These are phyloP conservation scores for Leptopilina drosophilae DNA, from an alignment of 2,888 invertebrate species.

Conservation along the genomic window DNA sequence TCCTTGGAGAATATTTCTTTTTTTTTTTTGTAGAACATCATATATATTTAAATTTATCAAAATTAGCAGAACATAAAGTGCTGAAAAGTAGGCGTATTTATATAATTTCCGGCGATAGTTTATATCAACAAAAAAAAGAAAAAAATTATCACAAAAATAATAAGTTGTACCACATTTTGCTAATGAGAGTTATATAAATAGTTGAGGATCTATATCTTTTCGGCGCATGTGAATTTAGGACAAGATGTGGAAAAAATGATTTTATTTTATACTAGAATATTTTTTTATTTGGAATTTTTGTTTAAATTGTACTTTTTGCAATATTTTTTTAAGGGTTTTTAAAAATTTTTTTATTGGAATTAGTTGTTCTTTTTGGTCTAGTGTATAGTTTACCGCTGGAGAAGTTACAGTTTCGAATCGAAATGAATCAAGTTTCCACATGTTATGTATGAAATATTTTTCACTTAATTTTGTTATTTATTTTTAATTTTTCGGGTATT, in stretches of 20 bases:
- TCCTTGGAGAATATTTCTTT: background rate
- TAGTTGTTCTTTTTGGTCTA: too few relatives aligned
- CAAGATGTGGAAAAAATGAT: background rate
- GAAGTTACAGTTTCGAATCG: too few relatives aligned
- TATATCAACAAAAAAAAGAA: constrained; percentile 1
- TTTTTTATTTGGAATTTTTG: too few relatives aligned
- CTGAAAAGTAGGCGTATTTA: constrained; percentile 8
- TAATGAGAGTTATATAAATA: constrained; percentile 1
- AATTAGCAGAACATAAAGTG: constrained; percentile 3
- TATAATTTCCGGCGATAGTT: constrained; percentile 11
- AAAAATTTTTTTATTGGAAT: too few relatives aligned
- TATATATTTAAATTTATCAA: background rate
- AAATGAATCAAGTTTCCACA: too few relatives aligned
- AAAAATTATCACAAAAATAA: constrained; percentile 13
- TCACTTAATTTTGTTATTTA: too few relatives aligned
- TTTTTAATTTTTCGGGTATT: too few relatives aligned
- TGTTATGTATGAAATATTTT: too few relatives aligned
- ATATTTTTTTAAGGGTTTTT: too few relatives aligned
- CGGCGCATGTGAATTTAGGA: background rate
- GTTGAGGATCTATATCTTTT: background rate
- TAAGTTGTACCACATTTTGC: constrained; percentile 6
- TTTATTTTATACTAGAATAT: too few relatives aligned
- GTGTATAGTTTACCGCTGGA: too few relatives aligned
- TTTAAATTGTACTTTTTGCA: too few relatives aligned
- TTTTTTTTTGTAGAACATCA: background rate